phyloP scores from a whole-genome alignment of 2,888 invertebrate species.

The Quadroppia sp. region DNA sequence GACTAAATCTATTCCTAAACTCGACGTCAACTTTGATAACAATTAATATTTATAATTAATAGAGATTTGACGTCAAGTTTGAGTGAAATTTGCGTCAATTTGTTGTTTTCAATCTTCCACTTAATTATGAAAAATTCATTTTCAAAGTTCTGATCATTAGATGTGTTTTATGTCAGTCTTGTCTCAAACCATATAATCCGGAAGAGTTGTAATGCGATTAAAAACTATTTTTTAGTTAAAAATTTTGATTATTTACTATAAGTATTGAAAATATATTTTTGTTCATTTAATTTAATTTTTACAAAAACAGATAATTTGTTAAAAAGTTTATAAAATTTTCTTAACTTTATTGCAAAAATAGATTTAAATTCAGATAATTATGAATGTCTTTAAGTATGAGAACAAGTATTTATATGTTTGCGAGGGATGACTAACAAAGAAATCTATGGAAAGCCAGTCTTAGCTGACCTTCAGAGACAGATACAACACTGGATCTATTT shows the following conservation, averaged over 20 bases:
- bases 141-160: no score
- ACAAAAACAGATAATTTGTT: slow-evolving; percentile 11
- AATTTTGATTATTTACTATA: background rate
- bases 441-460: background rate
- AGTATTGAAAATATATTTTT: background rate
- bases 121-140: no score
- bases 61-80: background rate
- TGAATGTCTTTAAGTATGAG: background rate
- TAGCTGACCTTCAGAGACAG: background rate
- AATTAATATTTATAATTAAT: background rate
- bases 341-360: background rate
- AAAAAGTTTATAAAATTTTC: background rate
- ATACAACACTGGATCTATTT: no score
- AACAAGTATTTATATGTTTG: background rate
- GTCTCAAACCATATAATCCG: no score
- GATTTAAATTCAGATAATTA: background rate
- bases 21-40: background rate
- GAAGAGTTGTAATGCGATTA: background rate
- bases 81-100: background rate
- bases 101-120: no score
- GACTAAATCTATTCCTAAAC: background rate
- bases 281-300: background rate
- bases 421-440: background rate
- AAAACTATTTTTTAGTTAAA: background rate
- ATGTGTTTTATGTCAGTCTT: no score